phyloP scores from a whole-genome alignment of 2,888 invertebrate species.

The Trichogramma dendrolimi region DNA sequence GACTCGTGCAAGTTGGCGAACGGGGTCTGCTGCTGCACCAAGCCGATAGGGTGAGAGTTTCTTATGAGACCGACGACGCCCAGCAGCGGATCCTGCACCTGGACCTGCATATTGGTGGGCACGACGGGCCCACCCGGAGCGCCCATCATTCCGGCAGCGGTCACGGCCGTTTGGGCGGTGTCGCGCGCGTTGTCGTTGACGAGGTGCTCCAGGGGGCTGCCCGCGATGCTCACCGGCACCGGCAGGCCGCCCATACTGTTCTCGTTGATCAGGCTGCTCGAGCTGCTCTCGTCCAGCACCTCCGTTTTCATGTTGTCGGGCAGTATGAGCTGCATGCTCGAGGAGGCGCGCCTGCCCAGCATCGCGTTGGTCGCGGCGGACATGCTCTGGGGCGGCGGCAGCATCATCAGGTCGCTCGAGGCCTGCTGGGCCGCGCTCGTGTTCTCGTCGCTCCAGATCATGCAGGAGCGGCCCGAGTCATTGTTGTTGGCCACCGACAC shows the following conservation, averaged over 20 bases:
- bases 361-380: slow-evolving; percentile 58
- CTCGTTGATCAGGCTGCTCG: slow-evolving; percentile 58
- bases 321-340: slow-evolving; percentile 55
- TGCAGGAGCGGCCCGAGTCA: slow-evolving; percentile 38
- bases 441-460: slow-evolving; percentile 43
- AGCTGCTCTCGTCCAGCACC: slow-evolving; percentile 69
- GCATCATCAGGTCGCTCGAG: slow-evolving; percentile 62
- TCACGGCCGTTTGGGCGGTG: slow-evolving; percentile 14
- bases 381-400: slow-evolving; percentile 61
- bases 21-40: slow-evolving; percentile 38
- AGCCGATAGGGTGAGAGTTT: slow-evolving; percentile 42
- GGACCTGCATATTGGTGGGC: slow-evolving; percentile 33
- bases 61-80: slow-evolving; percentile 54
- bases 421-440: slow-evolving; percentile 34
- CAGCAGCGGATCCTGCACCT: slow-evolving; percentile 44
- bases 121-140: background rate
- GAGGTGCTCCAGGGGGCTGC: slow-evolving; percentile 45
- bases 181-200: slow-evolving; percentile 54
- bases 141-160: background rate
- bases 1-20: slow-evolving; percentile 40
- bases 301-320: slow-evolving; percentile 59
- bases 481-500: slow-evolving; percentile 44
- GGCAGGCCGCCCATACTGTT: slow-evolving; percentile 48
- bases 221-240: slow-evolving; percentile 40
- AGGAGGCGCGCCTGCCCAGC: slow-evolving; percentile 59